Evolutionary conservation across 2,888 invertebrate genomes (phyloP), one percentile per base, ranked within the genome.

Genomic region (Aleiodes testaceus): DNA sequence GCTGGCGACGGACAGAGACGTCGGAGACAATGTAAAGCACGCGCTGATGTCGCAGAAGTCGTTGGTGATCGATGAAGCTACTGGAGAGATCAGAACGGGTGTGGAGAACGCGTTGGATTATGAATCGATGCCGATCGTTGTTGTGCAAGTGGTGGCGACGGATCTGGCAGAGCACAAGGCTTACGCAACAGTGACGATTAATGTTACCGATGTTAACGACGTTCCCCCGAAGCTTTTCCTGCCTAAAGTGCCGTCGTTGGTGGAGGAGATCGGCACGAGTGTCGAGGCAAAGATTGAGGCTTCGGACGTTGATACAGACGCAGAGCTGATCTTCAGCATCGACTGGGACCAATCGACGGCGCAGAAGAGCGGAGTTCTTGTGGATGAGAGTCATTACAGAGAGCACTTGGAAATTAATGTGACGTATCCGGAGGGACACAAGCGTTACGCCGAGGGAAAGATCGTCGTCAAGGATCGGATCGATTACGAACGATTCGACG

Each of bases 151-250:
- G 3, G 74, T 80, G 67, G 89, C 88, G 0, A 79, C 77, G 12
- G 89, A 89, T 79, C 68, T 69, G 77, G 85, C 69, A 71, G 72
- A 65, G 73, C 89, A 92, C 82, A 88, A 86, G 0, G 86, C 88
- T 0, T 90, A 89, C 9, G 87, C 90, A 0, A 90, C 91, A 76
- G 81, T 93, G 9, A 89, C 89, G 22, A 91, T 95, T 44, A 88
- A 89, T 66, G 88, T 95, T 0, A 79, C 87, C 5, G 94, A 95
- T 85, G 90, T 94, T 52, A 94, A 95, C 85, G 94, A 95, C 82
- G 92, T 92, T 69, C 90, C 91, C 0, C 95, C 95, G 0, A 89
- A 88, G 49, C 89, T 94, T 12, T 85, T 88, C 72, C 74, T 90
- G 91, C 90, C 91, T 3, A 85, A 88, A 53, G 88, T 87, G 72